Evolutionary conservation across 92 coral and sea anemone genomes (phyloP), one percentile per base, ranked within the genome.

Genomic region (Bergia sp.): DNA sequence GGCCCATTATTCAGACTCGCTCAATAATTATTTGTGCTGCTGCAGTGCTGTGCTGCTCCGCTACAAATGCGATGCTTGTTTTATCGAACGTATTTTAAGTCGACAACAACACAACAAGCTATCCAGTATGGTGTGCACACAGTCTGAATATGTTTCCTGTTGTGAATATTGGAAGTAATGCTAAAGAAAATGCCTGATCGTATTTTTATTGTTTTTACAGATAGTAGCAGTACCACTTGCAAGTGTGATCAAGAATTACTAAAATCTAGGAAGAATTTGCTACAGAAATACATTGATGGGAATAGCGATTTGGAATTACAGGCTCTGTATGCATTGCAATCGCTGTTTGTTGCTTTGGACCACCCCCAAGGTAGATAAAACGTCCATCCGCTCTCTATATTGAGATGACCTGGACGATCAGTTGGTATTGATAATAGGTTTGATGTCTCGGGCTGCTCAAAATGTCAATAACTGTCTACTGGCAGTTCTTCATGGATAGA

Each of bases 341-440:
- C 29, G 29, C 86, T 96, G 66, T 82, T 90, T 61, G 96, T 91
- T 20, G 76, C 84, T 64, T 89, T 93, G 41, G 97, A 94, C 88
- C 95, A 96, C 73, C 98, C 98, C 20, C 91, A 94, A 88, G 93
- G 98, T 94, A 89, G 38, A 93, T 39, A 37, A 4, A 42, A 16
- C n/a, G 29, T 37, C 50, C 38, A 6, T 82, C 12, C 1, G 11
- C 77, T 43, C 74, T 61, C 29, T 29, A 36, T 79, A 29, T 1
- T 79, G 64, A 45, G 43, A 29, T 29, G 29, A 29, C 29, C 29
- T 29, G 29, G 29, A 15, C 29, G 44, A 5, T 65, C n/a, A 12
- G n/a, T 65, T n/a, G n/a, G n/a, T 13, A 65, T 29, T 29, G 29
- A 29, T 29, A n/a, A 29, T 29, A 29, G 29, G 29, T 29, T 29